phyloP scores from a whole-genome alignment of 2,888 invertebrate genomes.

The Epirrhoe tristata region DNA sequence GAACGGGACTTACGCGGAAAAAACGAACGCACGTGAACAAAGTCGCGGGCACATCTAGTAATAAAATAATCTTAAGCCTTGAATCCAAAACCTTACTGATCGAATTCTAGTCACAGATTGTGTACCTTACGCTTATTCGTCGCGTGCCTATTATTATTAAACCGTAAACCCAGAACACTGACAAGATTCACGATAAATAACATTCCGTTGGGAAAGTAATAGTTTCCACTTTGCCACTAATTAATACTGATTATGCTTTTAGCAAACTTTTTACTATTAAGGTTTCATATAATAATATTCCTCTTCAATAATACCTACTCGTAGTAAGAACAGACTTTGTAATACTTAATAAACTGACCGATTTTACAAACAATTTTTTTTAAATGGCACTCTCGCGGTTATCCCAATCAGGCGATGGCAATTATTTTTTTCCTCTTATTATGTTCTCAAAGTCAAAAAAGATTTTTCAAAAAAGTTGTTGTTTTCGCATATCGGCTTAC shows the following conservation, averaged over 20 bases:
- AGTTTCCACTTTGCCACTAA: constrained; percentile 47
- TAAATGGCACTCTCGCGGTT: no score
- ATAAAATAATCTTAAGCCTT: no score
- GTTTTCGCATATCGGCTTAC: constrained; percentile 30
- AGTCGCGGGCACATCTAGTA: no score
- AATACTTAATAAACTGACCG: no score
- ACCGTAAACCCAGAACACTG: constrained; percentile 49
- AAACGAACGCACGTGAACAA: no score
- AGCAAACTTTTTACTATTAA: neutral
- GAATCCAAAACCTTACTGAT: constrained; percentile 1
- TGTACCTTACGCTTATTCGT: constrained; percentile 48
- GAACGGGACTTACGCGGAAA: no score
- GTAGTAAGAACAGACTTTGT: no score
- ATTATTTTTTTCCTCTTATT: no score
- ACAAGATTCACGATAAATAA: constrained; percentile 56
- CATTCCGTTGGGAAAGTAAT: constrained; percentile 52
- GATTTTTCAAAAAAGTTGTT: neutral
- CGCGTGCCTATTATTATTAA: constrained; percentile 65
- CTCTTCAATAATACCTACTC: no score
- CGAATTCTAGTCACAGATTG: constrained; percentile 2
- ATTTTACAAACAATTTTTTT: no score
- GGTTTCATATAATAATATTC: neutral
- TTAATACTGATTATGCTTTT: constrained; percentile 33
- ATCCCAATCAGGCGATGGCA: no score
- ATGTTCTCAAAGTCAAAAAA: neutral